Conservation (phyloP, 2,113 vertebrate genomes). For the Eubucco bourcierii region DNA sequence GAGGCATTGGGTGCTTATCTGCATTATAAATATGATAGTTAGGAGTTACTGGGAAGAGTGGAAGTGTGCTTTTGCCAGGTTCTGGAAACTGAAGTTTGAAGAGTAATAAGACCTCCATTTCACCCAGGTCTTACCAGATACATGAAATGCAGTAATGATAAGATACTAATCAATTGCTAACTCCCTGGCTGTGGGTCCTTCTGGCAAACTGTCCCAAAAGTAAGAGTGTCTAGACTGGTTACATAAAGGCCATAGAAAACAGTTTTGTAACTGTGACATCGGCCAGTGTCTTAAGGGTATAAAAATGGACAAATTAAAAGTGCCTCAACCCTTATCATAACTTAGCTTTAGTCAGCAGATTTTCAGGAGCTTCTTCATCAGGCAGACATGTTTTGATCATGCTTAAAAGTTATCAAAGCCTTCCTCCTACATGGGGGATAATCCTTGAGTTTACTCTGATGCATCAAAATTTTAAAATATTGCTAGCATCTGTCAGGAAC, state of each 20-base stretch:
- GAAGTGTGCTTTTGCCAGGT: not conserved
- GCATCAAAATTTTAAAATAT: not conserved
- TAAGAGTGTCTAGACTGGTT: not conserved
- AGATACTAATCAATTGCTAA: not conserved
- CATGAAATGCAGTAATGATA: not conserved
- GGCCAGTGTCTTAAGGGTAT: not conserved
- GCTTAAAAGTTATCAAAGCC: not conserved
- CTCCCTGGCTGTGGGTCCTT: not conserved
- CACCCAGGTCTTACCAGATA: not conserved
- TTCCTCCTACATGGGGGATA: not conserved
- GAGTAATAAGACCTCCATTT: not conserved
- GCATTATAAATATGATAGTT: not conserved
- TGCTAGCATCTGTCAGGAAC: not conserved
- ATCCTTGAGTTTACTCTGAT: not conserved
- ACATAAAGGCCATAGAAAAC: not conserved
- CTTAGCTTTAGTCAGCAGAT: not conserved
- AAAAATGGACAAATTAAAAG: not conserved
- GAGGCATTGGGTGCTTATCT: not conserved
- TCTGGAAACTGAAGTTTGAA: not conserved
- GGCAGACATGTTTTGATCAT: not conserved
- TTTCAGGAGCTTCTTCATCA: not conserved
- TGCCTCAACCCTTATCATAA: not conserved
- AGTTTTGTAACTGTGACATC: not conserved
- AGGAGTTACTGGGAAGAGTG: not conserved
- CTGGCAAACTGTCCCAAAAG: not conserved